Conservation (phyloP, 1,140 invertebrate species). For the Gryon sp. region DNA sequence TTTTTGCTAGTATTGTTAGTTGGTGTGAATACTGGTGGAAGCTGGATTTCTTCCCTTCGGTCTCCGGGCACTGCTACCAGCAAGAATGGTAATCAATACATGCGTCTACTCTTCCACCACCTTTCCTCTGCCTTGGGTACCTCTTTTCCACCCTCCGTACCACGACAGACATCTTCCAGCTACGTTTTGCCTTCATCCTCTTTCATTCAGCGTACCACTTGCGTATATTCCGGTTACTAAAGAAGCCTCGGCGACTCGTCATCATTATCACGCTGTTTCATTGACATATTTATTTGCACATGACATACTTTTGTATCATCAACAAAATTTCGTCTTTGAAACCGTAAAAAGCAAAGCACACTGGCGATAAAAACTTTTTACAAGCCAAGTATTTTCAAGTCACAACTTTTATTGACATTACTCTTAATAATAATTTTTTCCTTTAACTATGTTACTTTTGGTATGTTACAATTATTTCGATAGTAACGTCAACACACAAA, state of each 20-base stretch:
- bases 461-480: no score
- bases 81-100: slow-evolving; percentile 67
- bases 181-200: slow-evolving; percentile 62
- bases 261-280: slow-evolving; percentile 57
- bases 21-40: slow-evolving; percentile 28
- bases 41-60: slow-evolving; percentile 59
- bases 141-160: slow-evolving; percentile 55
- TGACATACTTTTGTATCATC: slow-evolving; percentile 53
- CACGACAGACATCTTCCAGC: slow-evolving; percentile 63
- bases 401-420: slow-evolving; percentile 19
- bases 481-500: no score
- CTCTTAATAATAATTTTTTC: neutral
- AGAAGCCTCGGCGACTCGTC: slow-evolving; percentile 50
- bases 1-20: slow-evolving; percentile 24
- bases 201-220: slow-evolving; percentile 29
- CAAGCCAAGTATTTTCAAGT: neutral
- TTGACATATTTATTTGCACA: slow-evolving; percentile 58
- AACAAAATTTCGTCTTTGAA: slow-evolving; percentile 43
- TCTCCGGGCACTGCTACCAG: slow-evolving; percentile 59
- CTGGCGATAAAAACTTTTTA: slow-evolving; percentile 35
- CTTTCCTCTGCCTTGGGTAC: slow-evolving; percentile 58
- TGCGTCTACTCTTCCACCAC: slow-evolving; percentile 67
- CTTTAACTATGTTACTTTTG: no score
- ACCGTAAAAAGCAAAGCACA: slow-evolving; percentile 15
- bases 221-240: slow-evolving; percentile 57